These are phyloP conservation scores for Homarus gammarus DNA, from an alignment of 2,888 invertebrate species.

Conservation along the genomic window DNA sequence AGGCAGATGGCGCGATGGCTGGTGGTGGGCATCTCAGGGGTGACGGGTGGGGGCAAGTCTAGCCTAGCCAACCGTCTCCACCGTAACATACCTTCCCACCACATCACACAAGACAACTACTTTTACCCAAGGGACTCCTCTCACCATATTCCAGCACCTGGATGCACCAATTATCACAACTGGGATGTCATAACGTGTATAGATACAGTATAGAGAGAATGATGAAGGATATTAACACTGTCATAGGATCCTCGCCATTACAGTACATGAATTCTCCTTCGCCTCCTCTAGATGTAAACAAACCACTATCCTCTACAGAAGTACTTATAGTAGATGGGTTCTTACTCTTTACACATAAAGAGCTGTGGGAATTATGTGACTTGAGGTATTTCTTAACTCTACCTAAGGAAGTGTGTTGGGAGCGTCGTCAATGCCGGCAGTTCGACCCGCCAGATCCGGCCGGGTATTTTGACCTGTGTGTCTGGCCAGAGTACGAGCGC, in stretches of 20 bases:
- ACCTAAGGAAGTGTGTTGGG: constrained; percentile 84
- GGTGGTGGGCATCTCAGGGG: constrained; percentile 87
- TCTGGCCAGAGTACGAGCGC: constrained; percentile 91
- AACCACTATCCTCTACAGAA: constrained; percentile 77
- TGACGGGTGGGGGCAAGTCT: constrained; percentile 92
- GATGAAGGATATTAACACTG: constrained; percentile 82
- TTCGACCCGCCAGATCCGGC: constrained; percentile 93
- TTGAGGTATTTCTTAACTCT: constrained; percentile 87
- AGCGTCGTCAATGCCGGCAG: constrained; percentile 83
- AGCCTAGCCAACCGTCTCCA: constrained; percentile 84
- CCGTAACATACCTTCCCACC: constrained; percentile 10
- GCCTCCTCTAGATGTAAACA: background rate
- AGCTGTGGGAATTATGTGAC: constrained; percentile 85
- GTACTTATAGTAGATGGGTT: constrained; percentile 88
- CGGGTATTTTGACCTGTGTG: constrained; percentile 92
- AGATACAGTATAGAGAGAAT: constrained; percentile 88
- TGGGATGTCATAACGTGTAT: constrained; percentile 83
- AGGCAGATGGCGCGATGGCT: constrained; percentile 81
- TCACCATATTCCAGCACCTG: constrained; percentile 63
- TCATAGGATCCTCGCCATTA: constrained; percentile 77
- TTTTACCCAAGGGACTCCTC: constrained; percentile 71
- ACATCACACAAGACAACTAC: constrained; percentile 75
- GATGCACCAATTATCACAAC: constrained; percentile 64
- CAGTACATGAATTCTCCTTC: constrained; percentile 29
- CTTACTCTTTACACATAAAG: constrained; percentile 85